A percentile compares a stretch with the other conserved stretches of the same genome.
Conservation (phyloP, 2,113 vertebrate species). For the Lota lota region DNA sequence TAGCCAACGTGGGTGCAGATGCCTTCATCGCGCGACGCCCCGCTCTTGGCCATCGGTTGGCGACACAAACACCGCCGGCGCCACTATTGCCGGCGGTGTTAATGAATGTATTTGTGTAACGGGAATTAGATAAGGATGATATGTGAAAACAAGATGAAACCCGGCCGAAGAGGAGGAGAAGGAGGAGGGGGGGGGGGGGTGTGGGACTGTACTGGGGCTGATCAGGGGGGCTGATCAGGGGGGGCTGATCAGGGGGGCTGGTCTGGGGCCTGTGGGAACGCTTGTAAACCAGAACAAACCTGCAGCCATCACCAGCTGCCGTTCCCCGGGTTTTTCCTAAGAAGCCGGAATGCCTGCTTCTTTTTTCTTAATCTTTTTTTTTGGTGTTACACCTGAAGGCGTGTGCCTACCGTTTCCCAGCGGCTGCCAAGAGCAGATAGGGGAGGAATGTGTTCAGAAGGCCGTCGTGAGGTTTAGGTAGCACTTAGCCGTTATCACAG, state of each 20-base stretch:
- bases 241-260: constrained; percentile 42
- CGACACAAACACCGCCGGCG: constrained; percentile 53
- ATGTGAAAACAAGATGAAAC: neutral
- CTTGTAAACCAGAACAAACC: constrained; percentile 63
- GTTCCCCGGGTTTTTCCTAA: constrained; percentile 33
- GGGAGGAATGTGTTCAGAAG: constrained; percentile 56
- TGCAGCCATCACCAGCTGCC: constrained; percentile 48
- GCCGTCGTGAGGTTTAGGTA: constrained; percentile 47
- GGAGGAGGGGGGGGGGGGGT: neutral
- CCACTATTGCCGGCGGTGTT: constrained; percentile 51
- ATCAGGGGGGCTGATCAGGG: constrained; percentile 38
- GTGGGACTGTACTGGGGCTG: no score
- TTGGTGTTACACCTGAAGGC: neutral
- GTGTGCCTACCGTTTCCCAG: constrained; percentile 6
- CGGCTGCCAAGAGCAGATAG: constrained; percentile 44
- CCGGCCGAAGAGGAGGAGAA: constrained; percentile 19
- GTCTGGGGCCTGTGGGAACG: constrained; percentile 67
- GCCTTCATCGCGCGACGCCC: constrained; percentile 63
- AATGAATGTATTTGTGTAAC: constrained; percentile 61
- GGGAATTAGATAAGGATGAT: constrained; percentile 47
- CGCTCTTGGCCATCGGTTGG: constrained; percentile 62
- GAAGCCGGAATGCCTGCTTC: constrained; percentile 45
- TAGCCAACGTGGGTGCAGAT: constrained; percentile 61
- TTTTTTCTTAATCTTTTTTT: constrained; percentile 1
- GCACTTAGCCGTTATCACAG: neutral